Evolutionary conservation across 2,888 invertebrate genomes (phyloP).

Genomic region (Tetragonisca angustula): DNA sequence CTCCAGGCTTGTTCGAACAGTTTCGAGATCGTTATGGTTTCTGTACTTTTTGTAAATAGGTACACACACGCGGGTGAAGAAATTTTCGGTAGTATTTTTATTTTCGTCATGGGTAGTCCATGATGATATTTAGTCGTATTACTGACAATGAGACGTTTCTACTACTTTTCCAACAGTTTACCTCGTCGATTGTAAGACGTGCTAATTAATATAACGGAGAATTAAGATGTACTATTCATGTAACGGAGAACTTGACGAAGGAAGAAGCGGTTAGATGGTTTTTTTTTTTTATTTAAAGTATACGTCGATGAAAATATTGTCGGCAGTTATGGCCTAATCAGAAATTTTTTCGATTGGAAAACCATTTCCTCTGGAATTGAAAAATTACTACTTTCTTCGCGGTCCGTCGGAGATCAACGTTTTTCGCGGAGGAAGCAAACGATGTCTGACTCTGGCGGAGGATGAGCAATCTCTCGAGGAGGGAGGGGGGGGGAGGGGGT

Average conservation of each 20-base stretch:
- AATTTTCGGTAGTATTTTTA: not conserved
- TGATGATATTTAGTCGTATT: conserved; percentile 37
- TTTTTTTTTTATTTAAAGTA: not conserved
- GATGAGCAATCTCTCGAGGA: conserved; percentile 29
- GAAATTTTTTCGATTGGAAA: not conserved
- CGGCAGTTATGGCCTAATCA: not conserved
- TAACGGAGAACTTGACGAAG: too few species aligned
- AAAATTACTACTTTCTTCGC: not conserved
- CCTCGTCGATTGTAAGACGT: not conserved
- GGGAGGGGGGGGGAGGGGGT: conserved; percentile 16
- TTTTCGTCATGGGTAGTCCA: conserved; percentile 19
- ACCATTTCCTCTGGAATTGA: not conserved
- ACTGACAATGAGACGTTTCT: conserved; percentile 16
- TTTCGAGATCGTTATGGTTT: not conserved
- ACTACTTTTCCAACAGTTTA: not conserved
- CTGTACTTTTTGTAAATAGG: too few species aligned
- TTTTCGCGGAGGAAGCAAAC: conserved; percentile 3
- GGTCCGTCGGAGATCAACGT: not conserved
- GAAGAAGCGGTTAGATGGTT: not conserved
- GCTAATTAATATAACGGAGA: not conserved
- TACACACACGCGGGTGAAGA: not conserved
- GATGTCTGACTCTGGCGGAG: conserved; percentile 32
- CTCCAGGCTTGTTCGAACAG: not conserved
- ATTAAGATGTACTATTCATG: not conserved
- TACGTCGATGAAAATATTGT: too few species aligned